Evolutionary conservation across 2,888 invertebrate species (phyloP), one percentile per base, ranked within the genome.

Genomic region (Eilema caniola): DNA sequence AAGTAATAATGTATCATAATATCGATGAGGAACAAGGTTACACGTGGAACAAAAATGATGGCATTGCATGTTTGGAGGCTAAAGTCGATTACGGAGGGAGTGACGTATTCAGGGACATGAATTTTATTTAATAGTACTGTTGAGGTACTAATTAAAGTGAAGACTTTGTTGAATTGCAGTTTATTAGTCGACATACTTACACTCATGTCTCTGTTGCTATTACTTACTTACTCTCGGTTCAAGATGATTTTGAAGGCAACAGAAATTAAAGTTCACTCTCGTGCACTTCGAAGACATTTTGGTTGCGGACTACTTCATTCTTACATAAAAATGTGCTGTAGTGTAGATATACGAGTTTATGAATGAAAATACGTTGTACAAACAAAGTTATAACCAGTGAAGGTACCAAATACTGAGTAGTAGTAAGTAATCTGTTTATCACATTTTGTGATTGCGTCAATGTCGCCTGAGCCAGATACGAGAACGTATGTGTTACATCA

Each of bases 1-100:
- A 76, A 72, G n/a, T 71, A 61, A 61, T 23, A 66, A 37, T 57
- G 37, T 66, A 31, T 62, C 66, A 72, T 62, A 62, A 68, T 74
- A 75, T 70, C 72, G 67, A 72, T 71, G 72, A 80, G 76, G 87
- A 89, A 90, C 89, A 92, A 92, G 93, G 93, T 89, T 92, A 93
- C 94, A 93, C 94, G 93, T 93, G 93, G 87, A 85, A 77, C 33
- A 62, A 77, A 83, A 80, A 77, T 79, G 83, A 81, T 84, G 83
- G 85, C 79, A 83, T 82, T 78, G 89, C 89, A 86, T 85, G 79
- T 85, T 82, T 77, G 66, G 78, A 83, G 82, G 84, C 81, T 81
- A 74, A 53, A 57, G 75, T 83, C 77, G 71, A 74, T 82, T 83
- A 70, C 77, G 79, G 83, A 80, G 78, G 73, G 73, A 80, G 76